Conservation (phyloP, 2,888 invertebrate species). For the Agrypnus murinus region DNA sequence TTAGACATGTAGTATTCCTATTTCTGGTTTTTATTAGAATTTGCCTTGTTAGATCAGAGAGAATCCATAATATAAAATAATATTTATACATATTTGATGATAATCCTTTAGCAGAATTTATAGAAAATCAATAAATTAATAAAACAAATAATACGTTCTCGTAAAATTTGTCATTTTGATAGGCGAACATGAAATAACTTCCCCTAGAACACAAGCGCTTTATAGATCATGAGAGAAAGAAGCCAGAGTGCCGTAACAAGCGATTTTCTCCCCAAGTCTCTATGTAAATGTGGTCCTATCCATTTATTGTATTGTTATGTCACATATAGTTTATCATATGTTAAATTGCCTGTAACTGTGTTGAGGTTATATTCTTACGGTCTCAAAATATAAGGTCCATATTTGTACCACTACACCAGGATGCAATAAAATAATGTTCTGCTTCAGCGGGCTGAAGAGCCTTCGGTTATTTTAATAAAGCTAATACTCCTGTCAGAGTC, state of each 20-base stretch:
- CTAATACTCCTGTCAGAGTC: conserved; percentile 58
- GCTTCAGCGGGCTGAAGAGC: conserved; percentile 61
- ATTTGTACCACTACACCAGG: conserved; percentile 49
- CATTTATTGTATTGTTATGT: conserved; percentile 59
- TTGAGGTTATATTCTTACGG: conserved; percentile 44
- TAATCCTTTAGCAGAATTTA: conserved; percentile 8
- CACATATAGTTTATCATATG: conserved; percentile 64
- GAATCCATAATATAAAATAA: no score
- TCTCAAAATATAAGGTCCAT: conserved; percentile 44
- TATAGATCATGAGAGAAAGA: conserved; percentile 44
- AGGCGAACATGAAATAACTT: conserved; percentile 46
- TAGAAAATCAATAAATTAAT: conserved; percentile 42
- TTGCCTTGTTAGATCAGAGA: no score
- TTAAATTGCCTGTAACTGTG: conserved; percentile 65
- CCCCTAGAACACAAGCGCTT: conserved; percentile 47
- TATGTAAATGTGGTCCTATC: conserved; percentile 52
- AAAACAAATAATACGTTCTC: conserved; percentile 43
- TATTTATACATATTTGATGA: background rate
- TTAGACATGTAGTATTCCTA: no score
- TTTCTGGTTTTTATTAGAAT: no score
- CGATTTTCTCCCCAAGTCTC: conserved; percentile 51
- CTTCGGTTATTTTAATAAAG: conserved; percentile 64
- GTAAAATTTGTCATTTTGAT: conserved; percentile 52
- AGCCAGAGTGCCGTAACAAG: conserved; percentile 45
- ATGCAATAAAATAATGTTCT: conserved; percentile 65